Evolutionary conservation across 2,113 vertebrate genomes (phyloP), one percentile per base, ranked within the genome.

Genomic region (Willisornis vidua): DNA sequence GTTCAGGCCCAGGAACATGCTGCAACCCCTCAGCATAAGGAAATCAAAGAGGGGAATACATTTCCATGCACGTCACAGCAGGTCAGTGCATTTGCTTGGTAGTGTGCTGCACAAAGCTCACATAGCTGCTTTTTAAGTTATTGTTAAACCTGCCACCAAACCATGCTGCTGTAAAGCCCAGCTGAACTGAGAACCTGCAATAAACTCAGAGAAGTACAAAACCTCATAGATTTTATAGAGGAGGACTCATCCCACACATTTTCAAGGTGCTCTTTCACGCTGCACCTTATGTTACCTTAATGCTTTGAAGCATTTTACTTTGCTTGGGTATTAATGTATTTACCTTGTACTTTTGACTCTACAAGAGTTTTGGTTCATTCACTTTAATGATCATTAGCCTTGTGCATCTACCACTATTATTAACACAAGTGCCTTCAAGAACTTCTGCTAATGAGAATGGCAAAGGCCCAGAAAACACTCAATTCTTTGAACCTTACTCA

Each of bases 11-110:
- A 23, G 73, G 55, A 95, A 41, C 43, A 46, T 48, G 52, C 49
- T 76, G 45, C 76, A 86, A 66, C 57, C 63, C 45, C 4, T 7
- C 26, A 41, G 59, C 45, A 28, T 37, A 80, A 62, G 51, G 87
- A 91, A 96, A 94, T 77, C 85, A 75, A 84, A 90, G 80, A 78
- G n/a, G 9, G 66, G 87, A 94, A 77, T 67, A 81, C 43, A 75
- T 94, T 92, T 94, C 83, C 90, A 25, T 3, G 23, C 24, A 2
- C 19, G 5, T 68, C 85, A 83, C 82, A 82, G 73, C 85, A 65
- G 65, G 75, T 71, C 90, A 84, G 31, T 52, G 35, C 54, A 61
- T 35, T 89, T 41, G 3, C 73, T 95, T 5, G 0, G 57, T 39
- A 35, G 41, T 6, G 43, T 26, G 43, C 39, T 86, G 45, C 59